These are phyloP conservation scores for Hyposoter dolosus DNA, from an alignment of 2,888 invertebrate species.

Conservation along the genomic window DNA sequence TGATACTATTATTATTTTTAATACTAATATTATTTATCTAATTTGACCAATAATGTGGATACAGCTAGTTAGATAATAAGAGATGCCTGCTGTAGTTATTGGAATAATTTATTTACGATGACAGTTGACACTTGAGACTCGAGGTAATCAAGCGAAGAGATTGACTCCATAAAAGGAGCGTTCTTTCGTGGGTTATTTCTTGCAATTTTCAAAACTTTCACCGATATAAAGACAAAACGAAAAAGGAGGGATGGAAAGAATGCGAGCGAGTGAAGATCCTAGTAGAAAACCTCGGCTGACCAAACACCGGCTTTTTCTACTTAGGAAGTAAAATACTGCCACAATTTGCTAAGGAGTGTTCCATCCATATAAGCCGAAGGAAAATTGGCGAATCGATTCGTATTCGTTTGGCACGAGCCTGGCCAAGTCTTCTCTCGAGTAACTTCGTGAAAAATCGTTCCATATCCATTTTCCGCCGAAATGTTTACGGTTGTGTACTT, in stretches of 20 bases:
- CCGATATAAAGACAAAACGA: not conserved
- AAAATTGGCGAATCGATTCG: constrained; percentile 77
- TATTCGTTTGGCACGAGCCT: constrained; percentile 77
- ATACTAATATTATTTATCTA: too few relatives aligned
- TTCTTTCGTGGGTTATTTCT: too few relatives aligned
- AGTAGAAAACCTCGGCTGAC: constrained; percentile 51
- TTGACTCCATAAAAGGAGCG: too few relatives aligned
- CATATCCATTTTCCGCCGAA: constrained; percentile 57
- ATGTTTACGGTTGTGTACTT: not conserved
- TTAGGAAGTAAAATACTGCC: constrained; percentile 44
- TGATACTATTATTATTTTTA: too few relatives aligned
- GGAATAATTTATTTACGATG: too few relatives aligned
- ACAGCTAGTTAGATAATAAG: too few relatives aligned
- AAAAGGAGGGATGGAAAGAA: not conserved
- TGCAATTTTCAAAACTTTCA: too few relatives aligned
- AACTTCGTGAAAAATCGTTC: constrained; percentile 78
- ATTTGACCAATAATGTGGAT: too few relatives aligned
- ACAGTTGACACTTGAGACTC: too few relatives aligned
- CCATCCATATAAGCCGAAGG: constrained; percentile 45
- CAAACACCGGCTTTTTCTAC: constrained; percentile 60
- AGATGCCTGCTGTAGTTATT: too few relatives aligned
- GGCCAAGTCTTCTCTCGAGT: constrained; percentile 70
- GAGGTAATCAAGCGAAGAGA: too few relatives aligned
- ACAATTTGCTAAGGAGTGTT: constrained; percentile 33
- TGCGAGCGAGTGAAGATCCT: constrained; percentile 6